A percentile compares a stretch with the other conserved stretches of the same genome.
Evolutionary conservation across 2,113 vertebrate species (phyloP).

Genomic region (Bettongia penicillata): DNA sequence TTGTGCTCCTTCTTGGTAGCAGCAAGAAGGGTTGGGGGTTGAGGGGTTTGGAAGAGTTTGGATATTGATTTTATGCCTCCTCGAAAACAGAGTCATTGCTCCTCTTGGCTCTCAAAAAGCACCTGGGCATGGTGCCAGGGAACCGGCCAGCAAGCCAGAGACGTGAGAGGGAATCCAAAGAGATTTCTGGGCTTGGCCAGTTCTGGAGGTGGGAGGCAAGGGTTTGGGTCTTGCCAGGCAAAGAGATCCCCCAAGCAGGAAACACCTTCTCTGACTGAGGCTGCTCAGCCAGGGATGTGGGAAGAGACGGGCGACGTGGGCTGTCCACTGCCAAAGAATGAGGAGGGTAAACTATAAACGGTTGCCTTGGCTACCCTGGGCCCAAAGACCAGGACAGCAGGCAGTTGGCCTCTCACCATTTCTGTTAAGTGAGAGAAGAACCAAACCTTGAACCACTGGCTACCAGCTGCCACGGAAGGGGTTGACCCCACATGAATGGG

Average conservation of each 20-base stretch:
- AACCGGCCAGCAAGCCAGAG: not conserved
- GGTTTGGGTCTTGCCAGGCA: constrained; percentile 1
- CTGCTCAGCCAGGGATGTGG: constrained; percentile 56
- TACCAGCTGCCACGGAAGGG: not conserved
- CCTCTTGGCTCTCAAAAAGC: constrained; percentile 1
- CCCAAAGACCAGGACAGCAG: constrained; percentile 40
- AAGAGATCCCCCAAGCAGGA: constrained; percentile 65
- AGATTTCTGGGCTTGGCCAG: not conserved
- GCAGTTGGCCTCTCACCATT: constrained; percentile 53
- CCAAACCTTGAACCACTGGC: not conserved
- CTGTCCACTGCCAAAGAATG: constrained; percentile 43
- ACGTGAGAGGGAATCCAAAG: not conserved
- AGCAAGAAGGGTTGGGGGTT: not conserved
- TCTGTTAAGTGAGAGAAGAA: constrained; percentile 53
- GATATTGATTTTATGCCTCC: not conserved
- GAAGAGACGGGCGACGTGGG: constrained; percentile 52
- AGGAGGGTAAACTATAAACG: constrained; percentile 73
- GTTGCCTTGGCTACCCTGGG: constrained; percentile 63
- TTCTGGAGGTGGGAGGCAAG: not conserved
- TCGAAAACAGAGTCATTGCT: not conserved
- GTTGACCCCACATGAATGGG: not conserved
- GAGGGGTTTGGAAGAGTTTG: not conserved
- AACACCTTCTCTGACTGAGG: constrained; percentile 61
- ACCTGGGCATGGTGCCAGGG: not conserved
- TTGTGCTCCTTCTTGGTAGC: not conserved